These are phyloP conservation scores for Agriopis marginaria DNA, from an alignment of 2,888 invertebrate species.

Conservation along the genomic window DNA sequence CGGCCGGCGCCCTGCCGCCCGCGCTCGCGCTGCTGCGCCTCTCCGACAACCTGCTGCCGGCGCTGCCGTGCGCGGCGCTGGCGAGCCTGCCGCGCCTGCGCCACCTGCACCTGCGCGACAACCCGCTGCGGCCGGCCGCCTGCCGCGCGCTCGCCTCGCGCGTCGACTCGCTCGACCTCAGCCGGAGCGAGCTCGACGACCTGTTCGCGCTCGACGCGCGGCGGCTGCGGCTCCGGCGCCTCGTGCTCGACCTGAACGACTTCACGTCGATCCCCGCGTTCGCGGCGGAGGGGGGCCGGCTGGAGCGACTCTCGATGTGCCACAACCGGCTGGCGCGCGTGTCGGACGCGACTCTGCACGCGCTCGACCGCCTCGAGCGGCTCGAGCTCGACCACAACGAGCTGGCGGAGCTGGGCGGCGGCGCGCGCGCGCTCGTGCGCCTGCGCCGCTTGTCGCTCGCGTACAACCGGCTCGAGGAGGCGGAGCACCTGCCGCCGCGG, in stretches of 20 bases:
- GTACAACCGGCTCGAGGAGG: constrained; percentile 89
- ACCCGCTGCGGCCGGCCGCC: constrained; percentile 58
- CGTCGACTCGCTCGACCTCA: constrained; percentile 92
- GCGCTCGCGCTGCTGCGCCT: constrained; percentile 88
- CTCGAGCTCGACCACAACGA: constrained; percentile 92
- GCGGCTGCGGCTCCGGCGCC: constrained; percentile 89
- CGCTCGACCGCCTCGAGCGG: constrained; percentile 89
- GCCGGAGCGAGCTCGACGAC: constrained; percentile 90
- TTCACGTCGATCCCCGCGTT: constrained; percentile 88
- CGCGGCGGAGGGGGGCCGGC: constrained; percentile 88
- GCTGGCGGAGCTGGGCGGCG: constrained; percentile 87
- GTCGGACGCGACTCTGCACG: constrained; percentile 88
- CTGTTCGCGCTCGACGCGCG: constrained; percentile 88
- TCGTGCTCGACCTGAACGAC: constrained; percentile 92
- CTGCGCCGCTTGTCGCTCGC: constrained; percentile 92
- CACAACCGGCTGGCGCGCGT: constrained; percentile 89
- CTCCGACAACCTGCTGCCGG: constrained; percentile 88
- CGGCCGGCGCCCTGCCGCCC: constrained; percentile 86
- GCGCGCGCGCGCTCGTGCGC: constrained; percentile 85
- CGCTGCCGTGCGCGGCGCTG: constrained; percentile 86
- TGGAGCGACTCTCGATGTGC: constrained; percentile 91
- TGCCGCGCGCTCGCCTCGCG: constrained; percentile 76
- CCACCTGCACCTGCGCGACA: constrained; percentile 87
- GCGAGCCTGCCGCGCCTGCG: constrained; percentile 85
- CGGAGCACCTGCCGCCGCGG: constrained; percentile 82